Percentiles rank a stretch among this genome's conserved stretches.
These are phyloP conservation scores for Carabus problematicus DNA, from an alignment of 2,888 invertebrate genomes.

Conservation along the genomic window DNA sequence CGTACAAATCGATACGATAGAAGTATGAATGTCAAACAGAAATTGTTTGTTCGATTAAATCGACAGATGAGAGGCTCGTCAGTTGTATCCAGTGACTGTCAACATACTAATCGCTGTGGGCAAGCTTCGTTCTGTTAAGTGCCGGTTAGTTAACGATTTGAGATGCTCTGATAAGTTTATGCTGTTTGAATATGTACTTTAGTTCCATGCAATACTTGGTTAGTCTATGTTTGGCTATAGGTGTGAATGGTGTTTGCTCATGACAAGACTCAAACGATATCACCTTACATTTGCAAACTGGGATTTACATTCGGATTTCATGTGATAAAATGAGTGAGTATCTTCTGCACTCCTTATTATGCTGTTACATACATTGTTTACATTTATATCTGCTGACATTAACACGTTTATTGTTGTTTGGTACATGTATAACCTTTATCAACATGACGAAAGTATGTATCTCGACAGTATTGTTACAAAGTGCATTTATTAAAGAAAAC, in stretches of 20 bases:
- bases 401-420: no score
- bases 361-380: neutral
- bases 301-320: conserved; percentile 11
- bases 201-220: neutral
- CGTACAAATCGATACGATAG: neutral
- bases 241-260: conserved; percentile 17
- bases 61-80: neutral
- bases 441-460: no score
- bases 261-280: conserved; percentile 13
- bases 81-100: neutral
- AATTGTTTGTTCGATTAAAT: conserved; percentile 3
- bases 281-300: neutral
- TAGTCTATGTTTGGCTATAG: conserved; percentile 22
- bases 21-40: conserved; percentile 5
- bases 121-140: conserved; percentile 5
- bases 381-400: no score
- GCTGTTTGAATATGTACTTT: conserved; percentile 1
- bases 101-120: conserved; percentile 18
- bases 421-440: no score
- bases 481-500: no score
- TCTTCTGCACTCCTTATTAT: neutral
- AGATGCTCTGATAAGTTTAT: conserved; percentile 7
- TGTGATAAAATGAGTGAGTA: conserved; percentile 14
- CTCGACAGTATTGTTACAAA: no score
- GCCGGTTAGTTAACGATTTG: conserved; percentile 5